These are phyloP conservation scores for Pocillopora grandis DNA, from an alignment of 92 coral and sea anemone species.

Conservation along the genomic window DNA sequence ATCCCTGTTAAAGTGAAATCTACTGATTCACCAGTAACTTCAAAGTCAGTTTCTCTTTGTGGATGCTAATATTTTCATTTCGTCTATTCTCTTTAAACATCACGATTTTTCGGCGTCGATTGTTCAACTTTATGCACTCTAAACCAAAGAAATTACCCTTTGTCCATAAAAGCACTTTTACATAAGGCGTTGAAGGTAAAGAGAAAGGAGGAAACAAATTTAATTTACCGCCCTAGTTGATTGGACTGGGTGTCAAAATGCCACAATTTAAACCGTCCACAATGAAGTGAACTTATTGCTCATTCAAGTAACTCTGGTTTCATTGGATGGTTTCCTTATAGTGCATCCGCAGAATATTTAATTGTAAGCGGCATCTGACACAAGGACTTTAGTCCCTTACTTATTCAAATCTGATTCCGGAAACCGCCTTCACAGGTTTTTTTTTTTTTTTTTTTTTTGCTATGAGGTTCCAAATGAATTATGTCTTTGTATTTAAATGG, in stretches of 20 bases:
- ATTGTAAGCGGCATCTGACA: conserved; percentile 3
- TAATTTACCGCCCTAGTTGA: background rate
- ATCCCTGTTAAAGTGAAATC: no score
- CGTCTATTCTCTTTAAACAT: background rate
- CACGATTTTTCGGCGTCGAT: background rate
- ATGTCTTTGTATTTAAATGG: background rate
- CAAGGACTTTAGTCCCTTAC: conserved; percentile 4
- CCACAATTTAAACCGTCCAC: background rate
- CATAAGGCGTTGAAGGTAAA: background rate
- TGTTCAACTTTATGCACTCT: background rate
- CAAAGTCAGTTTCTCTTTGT: background rate
- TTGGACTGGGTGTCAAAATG: background rate
- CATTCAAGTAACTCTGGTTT: background rate
- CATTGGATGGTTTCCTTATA: conserved; percentile 16
- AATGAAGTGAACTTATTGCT: background rate
- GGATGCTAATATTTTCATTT: conserved; percentile 1
- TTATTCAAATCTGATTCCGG: background rate
- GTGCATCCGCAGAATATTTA: conserved; percentile 25
- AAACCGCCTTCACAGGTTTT: background rate
- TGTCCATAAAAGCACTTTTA: background rate
- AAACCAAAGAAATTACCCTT: background rate
- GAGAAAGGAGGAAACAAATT: background rate
- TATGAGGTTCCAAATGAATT: background rate
- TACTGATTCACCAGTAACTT: no score
- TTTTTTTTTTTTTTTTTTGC: background rate